phyloP scores from a whole-genome alignment of 2,113 vertebrate species.

The Tupaia chinensis region DNA sequence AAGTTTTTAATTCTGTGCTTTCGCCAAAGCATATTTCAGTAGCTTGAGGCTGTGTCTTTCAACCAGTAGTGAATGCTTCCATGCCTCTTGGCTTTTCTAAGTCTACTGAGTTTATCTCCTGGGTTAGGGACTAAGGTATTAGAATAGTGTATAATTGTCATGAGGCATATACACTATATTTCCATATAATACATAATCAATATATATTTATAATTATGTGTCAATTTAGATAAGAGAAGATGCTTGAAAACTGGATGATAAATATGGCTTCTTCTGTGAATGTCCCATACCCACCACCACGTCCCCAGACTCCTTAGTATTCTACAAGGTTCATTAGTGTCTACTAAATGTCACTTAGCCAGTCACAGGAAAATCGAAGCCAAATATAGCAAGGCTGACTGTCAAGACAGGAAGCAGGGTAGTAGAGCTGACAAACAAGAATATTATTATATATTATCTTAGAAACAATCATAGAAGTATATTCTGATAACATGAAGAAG shows the following conservation, averaged over 20 bases:
- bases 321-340: neutral
- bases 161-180: neutral
- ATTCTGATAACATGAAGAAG: neutral
- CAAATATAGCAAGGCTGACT: neutral
- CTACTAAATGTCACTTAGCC: neutral
- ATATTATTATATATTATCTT: neutral
- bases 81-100: neutral
- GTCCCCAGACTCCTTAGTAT: neutral
- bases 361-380: neutral
- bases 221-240: neutral
- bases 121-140: neutral
- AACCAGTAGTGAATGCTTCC: neutral
- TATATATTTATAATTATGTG: neutral
- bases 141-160: neutral
- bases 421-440: neutral
- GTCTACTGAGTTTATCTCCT: neutral
- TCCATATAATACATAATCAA: neutral
- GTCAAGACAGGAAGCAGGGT: neutral
- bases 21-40: constrained; percentile 54
- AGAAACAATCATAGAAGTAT: neutral
- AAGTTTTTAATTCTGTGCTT: constrained; percentile 64
- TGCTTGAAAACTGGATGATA: neutral
- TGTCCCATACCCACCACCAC: rapidly evolving
- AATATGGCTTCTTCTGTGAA: neutral
- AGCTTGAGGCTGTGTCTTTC: neutral